These are phyloP conservation scores for Agriopis leucophaearia DNA, from an alignment of 2,888 invertebrate species.

Conservation along the genomic window DNA sequence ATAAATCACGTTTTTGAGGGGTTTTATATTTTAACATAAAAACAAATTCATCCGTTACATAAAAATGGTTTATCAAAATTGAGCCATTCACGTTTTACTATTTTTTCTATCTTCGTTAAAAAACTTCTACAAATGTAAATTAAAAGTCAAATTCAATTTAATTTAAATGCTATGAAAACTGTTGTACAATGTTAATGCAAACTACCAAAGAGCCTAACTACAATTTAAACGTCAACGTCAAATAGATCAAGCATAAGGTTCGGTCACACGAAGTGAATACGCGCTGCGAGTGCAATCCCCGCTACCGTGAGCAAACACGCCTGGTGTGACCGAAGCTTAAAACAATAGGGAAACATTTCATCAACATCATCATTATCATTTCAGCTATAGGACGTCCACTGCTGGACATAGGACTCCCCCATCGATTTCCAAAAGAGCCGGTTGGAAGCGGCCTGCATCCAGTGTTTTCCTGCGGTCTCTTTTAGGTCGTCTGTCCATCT, in stretches of 20 bases:
- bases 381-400: too few species aligned
- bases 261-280: too few species aligned
- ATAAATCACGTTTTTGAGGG: slow-evolving; percentile 14
- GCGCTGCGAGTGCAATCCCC: too few species aligned
- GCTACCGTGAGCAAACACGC: too few species aligned
- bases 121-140: not conserved
- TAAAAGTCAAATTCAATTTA: too few species aligned
- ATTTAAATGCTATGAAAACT: not conserved
- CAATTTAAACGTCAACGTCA: slow-evolving; percentile 36
- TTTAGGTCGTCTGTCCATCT: too few species aligned
- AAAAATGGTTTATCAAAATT: not conserved
- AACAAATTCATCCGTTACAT: slow-evolving; percentile 6
- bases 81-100: not conserved
- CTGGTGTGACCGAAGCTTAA: too few species aligned
- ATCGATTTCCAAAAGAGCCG: too few species aligned
- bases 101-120: not conserved
- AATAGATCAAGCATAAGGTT: slow-evolving; percentile 58
- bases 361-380: slow-evolving; percentile 46
- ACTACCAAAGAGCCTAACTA: slow-evolving; percentile 13
- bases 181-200: not conserved
- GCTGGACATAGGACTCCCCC: too few species aligned
- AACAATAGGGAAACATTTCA: slow-evolving; percentile 49
- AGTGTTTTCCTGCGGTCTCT: too few species aligned
- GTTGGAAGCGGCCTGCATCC: too few species aligned
- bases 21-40: not conserved